A percentile compares a stretch with the other conserved stretches of the same genome.
These are phyloP conservation scores for Sceloporus undulatus DNA, from an alignment of 2,113 vertebrate genomes.

Conservation along the genomic window DNA sequence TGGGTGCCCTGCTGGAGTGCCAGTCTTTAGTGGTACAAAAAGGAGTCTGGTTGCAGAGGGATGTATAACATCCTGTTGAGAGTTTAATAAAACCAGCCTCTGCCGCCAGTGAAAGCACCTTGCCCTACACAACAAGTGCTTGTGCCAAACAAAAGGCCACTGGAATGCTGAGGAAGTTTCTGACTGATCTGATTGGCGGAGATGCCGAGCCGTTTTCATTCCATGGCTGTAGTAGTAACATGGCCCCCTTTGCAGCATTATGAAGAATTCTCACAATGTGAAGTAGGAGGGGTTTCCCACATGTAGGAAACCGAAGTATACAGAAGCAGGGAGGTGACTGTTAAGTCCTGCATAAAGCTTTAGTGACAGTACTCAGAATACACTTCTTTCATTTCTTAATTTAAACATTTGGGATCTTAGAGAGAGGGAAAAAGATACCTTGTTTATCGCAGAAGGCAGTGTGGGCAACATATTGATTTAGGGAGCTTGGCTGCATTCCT, in stretches of 20 bases:
- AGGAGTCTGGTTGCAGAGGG: slow-evolving; percentile 28
- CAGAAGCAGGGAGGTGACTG: background rate
- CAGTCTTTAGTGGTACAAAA: slow-evolving; percentile 68
- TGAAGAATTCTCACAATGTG: background rate
- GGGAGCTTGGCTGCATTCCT: background rate
- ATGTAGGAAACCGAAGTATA: background rate
- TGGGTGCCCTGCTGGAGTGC: slow-evolving; percentile 67
- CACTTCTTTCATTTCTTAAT: background rate
- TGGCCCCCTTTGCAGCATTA: background rate
- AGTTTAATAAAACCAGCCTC: slow-evolving; percentile 3
- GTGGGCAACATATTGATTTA: background rate
- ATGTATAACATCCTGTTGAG: background rate
- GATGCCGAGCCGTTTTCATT: slow-evolving; percentile 13
- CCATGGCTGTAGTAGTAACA: slow-evolving; percentile 25
- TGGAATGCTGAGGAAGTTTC: slow-evolving; percentile 29
- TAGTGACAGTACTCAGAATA: background rate
- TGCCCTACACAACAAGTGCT: background rate
- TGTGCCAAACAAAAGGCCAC: slow-evolving; percentile 26
- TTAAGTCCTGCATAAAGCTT: background rate
- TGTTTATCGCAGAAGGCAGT: background rate
- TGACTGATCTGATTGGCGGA: slow-evolving; percentile 23
- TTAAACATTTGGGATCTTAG: background rate
- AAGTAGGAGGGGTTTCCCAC: background rate
- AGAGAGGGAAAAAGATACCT: background rate
- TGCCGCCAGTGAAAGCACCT: slow-evolving; percentile 2